Conservation (phyloP, 2,797 vertebrate species). For the Crocidura indochinensis region DNA sequence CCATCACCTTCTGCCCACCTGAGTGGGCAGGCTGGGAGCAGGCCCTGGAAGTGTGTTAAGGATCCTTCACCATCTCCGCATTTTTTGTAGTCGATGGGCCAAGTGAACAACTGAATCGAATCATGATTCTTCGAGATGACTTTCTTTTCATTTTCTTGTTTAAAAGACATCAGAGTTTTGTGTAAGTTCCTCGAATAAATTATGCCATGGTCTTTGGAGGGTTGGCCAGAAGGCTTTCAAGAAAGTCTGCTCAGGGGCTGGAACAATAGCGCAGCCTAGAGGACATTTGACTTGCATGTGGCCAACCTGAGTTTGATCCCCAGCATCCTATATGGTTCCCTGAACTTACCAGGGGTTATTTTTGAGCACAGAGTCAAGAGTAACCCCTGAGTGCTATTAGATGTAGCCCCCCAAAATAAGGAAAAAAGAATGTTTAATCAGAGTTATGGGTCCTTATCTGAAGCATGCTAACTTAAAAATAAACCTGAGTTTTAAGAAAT, state of each 20-base stretch:
- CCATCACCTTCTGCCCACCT: constrained; percentile 1
- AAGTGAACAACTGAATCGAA: constrained; percentile 74
- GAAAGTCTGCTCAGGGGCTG: constrained; percentile 76
- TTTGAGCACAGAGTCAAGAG: too few species aligned
- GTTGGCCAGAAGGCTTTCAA: constrained; percentile 82
- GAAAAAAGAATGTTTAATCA: too few species aligned
- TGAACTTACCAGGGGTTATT: too few species aligned
- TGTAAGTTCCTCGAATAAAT: constrained; percentile 85
- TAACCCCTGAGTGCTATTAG: too few species aligned
- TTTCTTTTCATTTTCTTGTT: constrained; percentile 79
- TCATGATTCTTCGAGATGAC: constrained; percentile 54
- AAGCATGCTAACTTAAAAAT: constrained; percentile 87
- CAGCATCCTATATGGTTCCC: too few species aligned
- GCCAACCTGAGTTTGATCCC: too few species aligned
- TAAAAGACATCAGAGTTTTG: constrained; percentile 80
- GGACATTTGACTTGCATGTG: too few species aligned
- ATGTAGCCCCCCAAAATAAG: too few species aligned
- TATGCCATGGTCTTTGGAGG: constrained; percentile 82
- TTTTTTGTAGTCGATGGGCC: constrained; percentile 47
- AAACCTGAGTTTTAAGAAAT: constrained; percentile 75
- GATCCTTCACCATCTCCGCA: background rate
- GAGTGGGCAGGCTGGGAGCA: background rate
- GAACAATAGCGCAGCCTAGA: too few species aligned
- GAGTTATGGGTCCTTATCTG: too few species aligned
- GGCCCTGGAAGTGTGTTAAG: too few species aligned